These are phyloP conservation scores for Exephanes ischioxanthus DNA, from an alignment of 2,888 invertebrate genomes.

Conservation along the genomic window DNA sequence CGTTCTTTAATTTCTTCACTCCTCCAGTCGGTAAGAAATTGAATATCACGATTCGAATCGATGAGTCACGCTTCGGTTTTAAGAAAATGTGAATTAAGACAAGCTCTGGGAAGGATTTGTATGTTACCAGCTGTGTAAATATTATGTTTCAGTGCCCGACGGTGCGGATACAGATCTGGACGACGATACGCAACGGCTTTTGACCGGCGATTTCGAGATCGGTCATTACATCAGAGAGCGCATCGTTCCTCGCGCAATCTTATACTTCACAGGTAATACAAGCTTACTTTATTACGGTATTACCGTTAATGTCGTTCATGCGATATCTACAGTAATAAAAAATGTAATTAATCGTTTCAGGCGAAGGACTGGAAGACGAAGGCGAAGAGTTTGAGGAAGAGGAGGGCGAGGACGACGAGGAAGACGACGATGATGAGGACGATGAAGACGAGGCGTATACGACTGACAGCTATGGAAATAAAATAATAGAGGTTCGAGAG, in stretches of 20 bases:
- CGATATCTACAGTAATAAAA: not conserved
- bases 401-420: slow-evolving; percentile 81
- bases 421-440: slow-evolving; percentile 79
- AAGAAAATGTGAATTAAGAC: not conserved
- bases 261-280: slow-evolving; percentile 96
- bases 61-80: not conserved
- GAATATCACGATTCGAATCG: not conserved
- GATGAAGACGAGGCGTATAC: slow-evolving; percentile 87
- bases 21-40: slow-evolving; percentile 89
- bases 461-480: slow-evolving; percentile 78
- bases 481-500: slow-evolving; percentile 78
- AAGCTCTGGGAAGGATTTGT: not conserved
- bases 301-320: slow-evolving; percentile 1
- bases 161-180: slow-evolving; percentile 94
- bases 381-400: slow-evolving; percentile 91
- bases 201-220: slow-evolving; percentile 98
- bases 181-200: slow-evolving; percentile 94
- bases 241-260: slow-evolving; percentile 98
- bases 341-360: slow-evolving; percentile 72
- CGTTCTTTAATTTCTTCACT: slow-evolving; percentile 99
- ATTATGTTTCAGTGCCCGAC: slow-evolving; percentile 89
- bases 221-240: slow-evolving; percentile 99
- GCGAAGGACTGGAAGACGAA: slow-evolving; percentile 90
- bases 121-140: not conserved
- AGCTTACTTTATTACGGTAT: not conserved